Evolutionary conservation across 2,797 vertebrate genomes (phyloP).

Genomic region (Aplochiton taeniatus): DNA sequence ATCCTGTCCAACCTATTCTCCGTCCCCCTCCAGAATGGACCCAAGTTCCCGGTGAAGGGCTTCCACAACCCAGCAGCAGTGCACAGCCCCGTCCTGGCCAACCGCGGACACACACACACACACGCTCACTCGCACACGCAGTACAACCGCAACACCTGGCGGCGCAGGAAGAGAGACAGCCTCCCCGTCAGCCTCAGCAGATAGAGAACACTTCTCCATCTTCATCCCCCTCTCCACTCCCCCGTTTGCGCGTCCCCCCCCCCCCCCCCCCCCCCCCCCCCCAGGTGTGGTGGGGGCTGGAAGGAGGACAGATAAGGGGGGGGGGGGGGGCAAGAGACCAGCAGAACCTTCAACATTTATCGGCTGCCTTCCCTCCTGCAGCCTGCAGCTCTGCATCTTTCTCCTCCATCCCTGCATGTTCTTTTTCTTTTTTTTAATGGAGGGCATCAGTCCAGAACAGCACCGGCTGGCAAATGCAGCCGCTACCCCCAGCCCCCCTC

Average conservation of each 20-base stretch:
- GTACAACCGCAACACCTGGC: slow-evolving; percentile 90
- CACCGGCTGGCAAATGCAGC: neutral
- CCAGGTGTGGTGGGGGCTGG: slow-evolving; percentile 33
- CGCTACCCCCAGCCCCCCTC: too few relatives aligned
- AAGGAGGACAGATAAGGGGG: slow-evolving; percentile 25
- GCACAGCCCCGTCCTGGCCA: slow-evolving; percentile 78
- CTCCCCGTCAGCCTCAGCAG: slow-evolving; percentile 94
- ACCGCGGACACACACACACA: slow-evolving; percentile 65
- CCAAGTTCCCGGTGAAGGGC: slow-evolving; percentile 89
- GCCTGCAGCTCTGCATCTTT: slow-evolving; percentile 77
- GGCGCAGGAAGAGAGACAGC: slow-evolving; percentile 92
- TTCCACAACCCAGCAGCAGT: slow-evolving; percentile 81
- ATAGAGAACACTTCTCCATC: slow-evolving; percentile 67
- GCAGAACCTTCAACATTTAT: slow-evolving; percentile 66
- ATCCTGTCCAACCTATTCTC: neutral
- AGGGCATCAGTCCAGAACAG: neutral
- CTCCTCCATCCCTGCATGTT: slow-evolving; percentile 54
- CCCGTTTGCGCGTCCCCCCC: too few relatives aligned
- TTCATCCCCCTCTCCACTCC: neutral
- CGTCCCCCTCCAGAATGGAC: slow-evolving; percentile 70
- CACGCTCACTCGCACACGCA: slow-evolving; percentile 83
- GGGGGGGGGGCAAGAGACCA: slow-evolving; percentile 65
- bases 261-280: slow-evolving; percentile 9
- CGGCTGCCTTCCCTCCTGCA: slow-evolving; percentile 66
- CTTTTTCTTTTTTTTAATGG: slow-evolving; percentile 18